Percentiles rank a stretch among this genome's conserved stretches.
These are phyloP conservation scores for Castor canadensis DNA, from an alignment of 2,113 vertebrate species.

Conservation along the genomic window DNA sequence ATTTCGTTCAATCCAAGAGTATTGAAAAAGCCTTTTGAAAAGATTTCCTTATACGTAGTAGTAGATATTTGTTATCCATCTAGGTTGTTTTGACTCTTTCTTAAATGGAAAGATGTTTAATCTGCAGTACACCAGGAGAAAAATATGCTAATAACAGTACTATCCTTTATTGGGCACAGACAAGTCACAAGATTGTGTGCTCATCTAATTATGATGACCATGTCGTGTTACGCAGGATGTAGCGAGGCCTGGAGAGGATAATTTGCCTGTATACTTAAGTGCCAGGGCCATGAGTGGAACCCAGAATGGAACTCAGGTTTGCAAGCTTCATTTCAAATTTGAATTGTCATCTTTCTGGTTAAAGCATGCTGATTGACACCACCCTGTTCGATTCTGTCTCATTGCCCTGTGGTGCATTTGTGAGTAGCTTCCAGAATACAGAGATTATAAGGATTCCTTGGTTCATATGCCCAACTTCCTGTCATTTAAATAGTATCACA, in stretches of 20 bases:
- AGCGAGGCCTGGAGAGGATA: neutral
- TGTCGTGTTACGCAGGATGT: neutral
- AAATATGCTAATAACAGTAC: neutral
- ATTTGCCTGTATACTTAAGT: neutral
- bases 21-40: neutral
- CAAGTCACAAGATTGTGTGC: neutral
- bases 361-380: neutral
- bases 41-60: neutral
- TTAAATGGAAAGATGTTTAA: neutral
- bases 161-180: neutral
- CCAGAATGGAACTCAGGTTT: slow-evolving; percentile 1
- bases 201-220: slow-evolving; percentile 47
- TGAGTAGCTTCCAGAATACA: slow-evolving; percentile 16
- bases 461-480: neutral
- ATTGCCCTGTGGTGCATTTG: neutral
- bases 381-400: neutral
- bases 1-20: slow-evolving; percentile 20
- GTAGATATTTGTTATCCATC: neutral
- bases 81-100: neutral
- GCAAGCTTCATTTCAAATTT: neutral
- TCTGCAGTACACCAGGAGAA: neutral
- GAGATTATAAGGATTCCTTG: neutral
- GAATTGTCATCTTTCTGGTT: neutral
- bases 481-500: slow-evolving; percentile 1
- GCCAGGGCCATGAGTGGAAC: neutral